These are phyloP conservation scores for Anoplius nigerrimus DNA, from an alignment of 2,888 invertebrate species.

Conservation along the genomic window DNA sequence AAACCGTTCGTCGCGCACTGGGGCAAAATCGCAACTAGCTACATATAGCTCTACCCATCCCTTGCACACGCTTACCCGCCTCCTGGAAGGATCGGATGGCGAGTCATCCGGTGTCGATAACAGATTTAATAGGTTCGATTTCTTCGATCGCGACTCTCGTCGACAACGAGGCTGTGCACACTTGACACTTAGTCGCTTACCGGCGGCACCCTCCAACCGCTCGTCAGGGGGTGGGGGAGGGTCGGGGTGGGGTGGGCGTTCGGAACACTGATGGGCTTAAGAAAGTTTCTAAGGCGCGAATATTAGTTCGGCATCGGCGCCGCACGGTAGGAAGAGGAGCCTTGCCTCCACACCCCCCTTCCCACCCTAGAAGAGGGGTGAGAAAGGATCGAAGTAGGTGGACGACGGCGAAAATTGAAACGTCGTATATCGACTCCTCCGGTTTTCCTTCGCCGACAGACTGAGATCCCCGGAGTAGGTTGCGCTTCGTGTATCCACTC, in stretches of 20 bases:
- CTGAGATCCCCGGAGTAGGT: constrained; percentile 12
- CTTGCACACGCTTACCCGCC: no score
- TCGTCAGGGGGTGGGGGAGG: no score
- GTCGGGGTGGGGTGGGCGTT: no score
- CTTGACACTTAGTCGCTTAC: constrained; percentile 38
- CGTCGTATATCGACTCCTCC: constrained; percentile 57
- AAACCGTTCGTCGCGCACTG: no score
- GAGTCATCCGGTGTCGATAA: constrained; percentile 25
- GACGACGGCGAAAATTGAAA: constrained; percentile 64
- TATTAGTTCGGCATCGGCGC: constrained; percentile 50
- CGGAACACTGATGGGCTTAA: constrained; percentile 30
- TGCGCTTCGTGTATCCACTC: constrained; percentile 36
- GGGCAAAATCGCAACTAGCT: no score
- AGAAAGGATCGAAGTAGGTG: constrained; percentile 43
- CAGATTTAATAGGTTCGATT: constrained; percentile 54
- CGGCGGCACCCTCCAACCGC: constrained; percentile 18
- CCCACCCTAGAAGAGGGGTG: no score
- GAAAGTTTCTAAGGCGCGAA: constrained; percentile 56
- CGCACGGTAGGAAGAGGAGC: constrained; percentile 28
- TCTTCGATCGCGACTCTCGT: constrained; percentile 26
- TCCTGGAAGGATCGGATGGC: no score
- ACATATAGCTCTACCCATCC: no score
- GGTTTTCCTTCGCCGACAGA: no score
- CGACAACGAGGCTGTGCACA: constrained; percentile 19
- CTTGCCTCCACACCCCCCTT: no score